phyloP scores from a whole-genome alignment of 2,113 vertebrate genomes.

The Callocephalon fimbriatum region DNA sequence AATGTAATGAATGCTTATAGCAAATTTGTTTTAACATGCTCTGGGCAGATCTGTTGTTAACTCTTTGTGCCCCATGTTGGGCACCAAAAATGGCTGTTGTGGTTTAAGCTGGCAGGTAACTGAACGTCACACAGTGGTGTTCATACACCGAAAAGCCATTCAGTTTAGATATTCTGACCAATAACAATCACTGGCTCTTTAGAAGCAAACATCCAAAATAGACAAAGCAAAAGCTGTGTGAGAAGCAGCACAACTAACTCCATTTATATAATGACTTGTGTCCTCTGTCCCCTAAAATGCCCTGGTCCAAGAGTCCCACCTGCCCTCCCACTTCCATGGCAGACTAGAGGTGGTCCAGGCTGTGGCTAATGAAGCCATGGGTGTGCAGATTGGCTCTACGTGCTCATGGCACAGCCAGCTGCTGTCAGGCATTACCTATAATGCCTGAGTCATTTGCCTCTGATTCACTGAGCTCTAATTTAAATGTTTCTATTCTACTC shows the following conservation, averaged over 20 bases:
- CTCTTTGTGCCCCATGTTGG: rapidly evolving
- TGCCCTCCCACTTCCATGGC: neutral
- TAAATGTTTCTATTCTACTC: constrained; percentile 2
- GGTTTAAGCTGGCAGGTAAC: neutral
- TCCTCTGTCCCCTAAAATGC: neutral
- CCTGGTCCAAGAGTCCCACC: neutral
- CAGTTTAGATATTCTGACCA: neutral
- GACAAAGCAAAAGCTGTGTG: neutral
- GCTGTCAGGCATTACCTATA: neutral
- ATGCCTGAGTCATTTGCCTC: neutral
- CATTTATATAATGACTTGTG: neutral
- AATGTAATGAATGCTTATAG: neutral
- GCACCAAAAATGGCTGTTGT: neutral
- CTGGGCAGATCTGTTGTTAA: neutral
- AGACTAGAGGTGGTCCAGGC: rapidly evolving
- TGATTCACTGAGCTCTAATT: neutral
- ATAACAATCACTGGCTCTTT: neutral
- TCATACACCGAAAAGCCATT: neutral
- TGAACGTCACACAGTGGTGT: neutral
- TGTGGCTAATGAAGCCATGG: neutral
- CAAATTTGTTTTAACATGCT: neutral
- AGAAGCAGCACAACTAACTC: neutral
- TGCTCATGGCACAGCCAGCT: rapidly evolving
- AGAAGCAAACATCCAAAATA: neutral
- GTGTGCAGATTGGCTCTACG: neutral